Evolutionary conservation across 2,888 invertebrate genomes (phyloP).

Genomic region (Tortrix viridana): DNA sequence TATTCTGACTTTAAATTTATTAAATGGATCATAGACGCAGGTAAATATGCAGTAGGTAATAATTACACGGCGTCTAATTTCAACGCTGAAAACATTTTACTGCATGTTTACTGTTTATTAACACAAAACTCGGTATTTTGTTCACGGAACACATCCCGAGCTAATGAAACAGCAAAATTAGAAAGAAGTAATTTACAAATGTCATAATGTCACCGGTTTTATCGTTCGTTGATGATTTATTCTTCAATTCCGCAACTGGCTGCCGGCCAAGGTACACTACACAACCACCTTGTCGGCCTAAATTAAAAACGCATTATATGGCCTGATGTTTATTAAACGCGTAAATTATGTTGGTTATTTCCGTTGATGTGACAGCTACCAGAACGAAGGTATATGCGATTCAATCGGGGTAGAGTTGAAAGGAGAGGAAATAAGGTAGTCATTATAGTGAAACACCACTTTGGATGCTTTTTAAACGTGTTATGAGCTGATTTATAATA

Average conservation of each 20-base stretch:
- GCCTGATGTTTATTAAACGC: conserved; percentile 14
- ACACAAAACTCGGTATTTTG: not conserved
- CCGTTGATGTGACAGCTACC: not conserved
- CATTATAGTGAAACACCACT: no score
- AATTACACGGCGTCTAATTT: no score
- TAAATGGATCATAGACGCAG: no score
- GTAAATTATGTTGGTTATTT: conserved; percentile 13
- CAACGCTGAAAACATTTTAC: no score
- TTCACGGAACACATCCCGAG: conserved; percentile 1
- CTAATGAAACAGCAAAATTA: conserved; percentile 27
- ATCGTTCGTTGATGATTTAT: conserved; percentile 32
- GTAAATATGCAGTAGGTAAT: no score
- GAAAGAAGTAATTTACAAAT: conserved; percentile 32
- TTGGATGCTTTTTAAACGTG: no score
- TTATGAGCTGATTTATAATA: no score
- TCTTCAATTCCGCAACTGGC: conserved; percentile 19
- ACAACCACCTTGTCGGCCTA: conserved; percentile 14
- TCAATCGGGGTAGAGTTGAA: no score
- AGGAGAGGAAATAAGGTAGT: no score
- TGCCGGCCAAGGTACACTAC: conserved; percentile 15
- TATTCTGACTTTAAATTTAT: no score
- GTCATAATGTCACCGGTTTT: conserved; percentile 33
- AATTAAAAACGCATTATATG: conserved; percentile 31
- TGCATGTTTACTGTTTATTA: not conserved
- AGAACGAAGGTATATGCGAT: no score